Evolutionary conservation across 2,797 vertebrate genomes (phyloP).

Genomic region (Melanotaenia maccullochi): DNA sequence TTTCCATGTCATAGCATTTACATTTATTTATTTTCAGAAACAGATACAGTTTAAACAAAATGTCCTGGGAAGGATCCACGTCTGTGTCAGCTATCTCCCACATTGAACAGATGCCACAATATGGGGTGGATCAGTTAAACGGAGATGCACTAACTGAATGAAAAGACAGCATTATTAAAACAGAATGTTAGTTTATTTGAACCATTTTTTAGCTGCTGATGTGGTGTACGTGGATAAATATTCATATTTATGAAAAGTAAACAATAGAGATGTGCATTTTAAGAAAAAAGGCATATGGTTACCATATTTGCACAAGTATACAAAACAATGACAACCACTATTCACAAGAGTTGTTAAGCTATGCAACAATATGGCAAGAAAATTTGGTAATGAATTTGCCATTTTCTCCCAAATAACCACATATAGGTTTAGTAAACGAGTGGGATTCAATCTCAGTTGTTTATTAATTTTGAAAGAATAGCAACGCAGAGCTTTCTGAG

Average conservation of each 20-base stretch:
- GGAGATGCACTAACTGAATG: not conserved
- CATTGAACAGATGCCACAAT: conserved; percentile 38
- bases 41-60: conserved; percentile 34
- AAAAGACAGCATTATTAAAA: conserved; percentile 7
- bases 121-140: conserved; percentile 17
- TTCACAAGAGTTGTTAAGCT: not conserved
- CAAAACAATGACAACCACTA: not conserved
- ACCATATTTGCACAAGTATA: not conserved
- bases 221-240: not conserved
- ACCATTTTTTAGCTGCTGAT: not conserved
- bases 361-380: not conserved
- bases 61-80: conserved; percentile 19
- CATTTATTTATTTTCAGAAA: not conserved
- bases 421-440: not conserved
- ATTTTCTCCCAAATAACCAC: not conserved
- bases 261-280: too few relatives aligned
- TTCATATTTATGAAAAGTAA: not conserved
- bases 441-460: not conserved
- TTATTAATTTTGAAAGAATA: too few relatives aligned
- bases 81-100: conserved; percentile 41
- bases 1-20: not conserved
- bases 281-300: not conserved
- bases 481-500: not conserved
- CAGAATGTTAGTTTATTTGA: not conserved
- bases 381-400: not conserved